Conservation (phyloP, 35 echinoderm and acorn worm species). For the Lytechinus variegatus region DNA sequence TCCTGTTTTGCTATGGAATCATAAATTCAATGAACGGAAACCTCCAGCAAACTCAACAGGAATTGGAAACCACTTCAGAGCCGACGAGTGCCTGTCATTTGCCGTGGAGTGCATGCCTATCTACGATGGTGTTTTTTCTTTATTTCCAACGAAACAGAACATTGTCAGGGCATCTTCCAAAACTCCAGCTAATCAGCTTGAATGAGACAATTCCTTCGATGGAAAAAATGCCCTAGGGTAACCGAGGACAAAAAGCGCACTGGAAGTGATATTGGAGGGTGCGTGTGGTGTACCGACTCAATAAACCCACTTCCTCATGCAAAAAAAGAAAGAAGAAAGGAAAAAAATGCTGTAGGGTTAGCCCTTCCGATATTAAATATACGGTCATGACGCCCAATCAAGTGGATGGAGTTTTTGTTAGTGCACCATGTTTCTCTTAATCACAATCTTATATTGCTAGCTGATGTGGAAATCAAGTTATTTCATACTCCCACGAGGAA, state of each 20-base stretch:
- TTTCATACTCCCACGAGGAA: not conserved
- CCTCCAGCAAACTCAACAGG: not conserved
- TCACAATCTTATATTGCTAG: not conserved
- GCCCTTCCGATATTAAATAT: not conserved
- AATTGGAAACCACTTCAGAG: not conserved
- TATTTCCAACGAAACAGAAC: not conserved
- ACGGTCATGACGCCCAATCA: not conserved
- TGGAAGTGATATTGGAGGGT: not conserved
- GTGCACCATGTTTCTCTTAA: not conserved
- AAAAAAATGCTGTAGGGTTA: not conserved
- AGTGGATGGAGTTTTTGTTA: not conserved
- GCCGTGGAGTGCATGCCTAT: not conserved
- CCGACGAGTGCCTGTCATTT: not conserved
- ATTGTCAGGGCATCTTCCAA: not conserved
- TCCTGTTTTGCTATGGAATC: not conserved
- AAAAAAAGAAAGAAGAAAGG: too few relatives aligned
- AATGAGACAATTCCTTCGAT: not conserved
- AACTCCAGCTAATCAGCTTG: not conserved
- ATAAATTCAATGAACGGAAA: not conserved
- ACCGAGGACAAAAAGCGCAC: not conserved
- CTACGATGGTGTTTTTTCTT: not conserved
- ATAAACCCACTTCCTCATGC: not conserved
- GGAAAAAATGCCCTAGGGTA: not conserved
- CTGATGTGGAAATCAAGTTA: not conserved
- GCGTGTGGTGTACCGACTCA: not conserved